Evolutionary conservation across 64 coral and sea anemone species (phyloP).

Genomic region (Cladopsammia gracilis): DNA sequence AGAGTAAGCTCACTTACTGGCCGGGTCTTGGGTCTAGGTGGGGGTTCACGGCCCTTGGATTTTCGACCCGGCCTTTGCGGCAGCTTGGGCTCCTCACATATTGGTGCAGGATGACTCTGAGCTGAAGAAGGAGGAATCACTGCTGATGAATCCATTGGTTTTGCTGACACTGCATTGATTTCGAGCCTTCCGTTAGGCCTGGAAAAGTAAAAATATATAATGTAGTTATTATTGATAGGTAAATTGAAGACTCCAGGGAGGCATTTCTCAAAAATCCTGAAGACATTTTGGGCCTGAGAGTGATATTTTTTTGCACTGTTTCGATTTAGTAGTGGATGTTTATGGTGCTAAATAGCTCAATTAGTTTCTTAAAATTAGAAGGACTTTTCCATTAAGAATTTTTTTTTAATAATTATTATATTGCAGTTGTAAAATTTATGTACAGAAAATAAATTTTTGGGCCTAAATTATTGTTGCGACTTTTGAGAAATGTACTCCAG

Average conservation of each 20-base stretch:
- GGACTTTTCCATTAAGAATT: no score
- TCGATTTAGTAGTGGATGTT: no score
- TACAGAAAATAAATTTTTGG: no score
- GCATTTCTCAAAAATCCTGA: no score
- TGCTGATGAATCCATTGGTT: slow-evolving; percentile 75
- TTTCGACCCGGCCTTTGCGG: slow-evolving; percentile 13
- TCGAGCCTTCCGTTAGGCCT: slow-evolving; percentile 82
- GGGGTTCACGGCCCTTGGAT: slow-evolving; percentile 62
- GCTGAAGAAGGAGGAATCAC: slow-evolving; percentile 26
- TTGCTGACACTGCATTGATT: slow-evolving; percentile 90
- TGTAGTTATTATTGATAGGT: not conserved
- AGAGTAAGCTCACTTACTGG: slow-evolving; percentile 70
- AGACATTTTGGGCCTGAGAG: no score
- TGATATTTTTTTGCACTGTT: no score
- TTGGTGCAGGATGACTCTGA: not conserved
- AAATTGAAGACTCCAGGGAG: not conserved
- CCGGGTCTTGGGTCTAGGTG: slow-evolving; percentile 83
- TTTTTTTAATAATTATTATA: no score
- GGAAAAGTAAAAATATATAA: not conserved
- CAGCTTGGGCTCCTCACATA: not conserved
- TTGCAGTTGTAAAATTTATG: no score
- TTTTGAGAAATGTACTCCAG: no score
- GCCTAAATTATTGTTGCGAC: no score
- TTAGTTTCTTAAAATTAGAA: no score
- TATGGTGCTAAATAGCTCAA: no score